These are phyloP conservation scores for Odontothrips loti DNA, from an alignment of 2,888 invertebrate genomes.

Conservation along the genomic window DNA sequence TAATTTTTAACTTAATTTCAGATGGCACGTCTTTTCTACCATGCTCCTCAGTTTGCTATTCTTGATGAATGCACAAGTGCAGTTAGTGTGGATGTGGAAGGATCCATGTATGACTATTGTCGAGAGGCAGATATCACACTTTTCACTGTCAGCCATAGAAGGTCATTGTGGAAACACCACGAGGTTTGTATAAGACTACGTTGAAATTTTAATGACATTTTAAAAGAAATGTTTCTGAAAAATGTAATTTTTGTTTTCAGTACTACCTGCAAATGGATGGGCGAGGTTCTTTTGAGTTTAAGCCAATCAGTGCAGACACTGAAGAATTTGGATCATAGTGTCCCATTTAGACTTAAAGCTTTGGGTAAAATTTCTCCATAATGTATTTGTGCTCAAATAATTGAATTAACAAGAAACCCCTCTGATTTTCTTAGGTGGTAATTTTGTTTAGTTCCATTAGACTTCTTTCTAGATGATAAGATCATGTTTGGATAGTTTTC, in stretches of 20 bases:
- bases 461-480: no score
- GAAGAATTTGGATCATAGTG: constrained; percentile 85
- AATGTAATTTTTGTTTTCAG: constrained; percentile 46
- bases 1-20: constrained; percentile 42
- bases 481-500: background rate
- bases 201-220: background rate
- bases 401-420: no score
- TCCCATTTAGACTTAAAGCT: background rate
- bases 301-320: constrained; percentile 77
- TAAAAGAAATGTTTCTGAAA: background rate
- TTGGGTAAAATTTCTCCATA: no score
- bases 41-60: constrained; percentile 97
- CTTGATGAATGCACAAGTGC: constrained; percentile 98
- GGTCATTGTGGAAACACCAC: constrained; percentile 96
- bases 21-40: constrained; percentile 97
- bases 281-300: constrained; percentile 82
- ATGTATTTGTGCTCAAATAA: no score
- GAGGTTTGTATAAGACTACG: constrained; percentile 57
- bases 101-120: constrained; percentile 94
- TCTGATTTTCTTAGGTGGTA: no score
- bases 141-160: constrained; percentile 95
- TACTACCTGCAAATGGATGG: constrained; percentile 96
- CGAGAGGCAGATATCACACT: constrained; percentile 83
- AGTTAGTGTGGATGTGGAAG: constrained; percentile 97
- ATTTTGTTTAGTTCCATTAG: no score